These are phyloP conservation scores for Pseudopleuronectes americanus DNA, from an alignment of 2,797 vertebrate species.

Conservation along the genomic window DNA sequence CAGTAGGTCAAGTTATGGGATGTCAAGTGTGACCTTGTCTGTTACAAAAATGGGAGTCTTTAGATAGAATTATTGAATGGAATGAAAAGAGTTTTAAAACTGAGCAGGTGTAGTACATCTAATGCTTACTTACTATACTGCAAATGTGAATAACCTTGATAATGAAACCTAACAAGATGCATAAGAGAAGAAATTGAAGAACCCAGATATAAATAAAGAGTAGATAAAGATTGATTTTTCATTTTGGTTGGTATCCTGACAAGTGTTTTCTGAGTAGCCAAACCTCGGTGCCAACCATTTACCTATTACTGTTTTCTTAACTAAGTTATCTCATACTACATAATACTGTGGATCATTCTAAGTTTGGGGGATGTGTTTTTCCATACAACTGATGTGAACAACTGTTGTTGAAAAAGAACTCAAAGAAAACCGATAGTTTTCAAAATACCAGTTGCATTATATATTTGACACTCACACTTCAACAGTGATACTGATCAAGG, in stretches of 20 bases:
- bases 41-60: constrained; percentile 17
- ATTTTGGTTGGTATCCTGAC: background rate
- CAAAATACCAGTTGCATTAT: background rate
- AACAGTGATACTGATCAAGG: constrained; percentile 5
- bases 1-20: constrained; percentile 87
- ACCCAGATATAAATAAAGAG: background rate
- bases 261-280: background rate
- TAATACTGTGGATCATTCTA: too few relatives aligned
- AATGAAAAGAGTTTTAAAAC: background rate
- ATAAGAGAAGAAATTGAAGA: background rate
- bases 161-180: background rate
- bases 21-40: constrained; percentile 87
- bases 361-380: background rate
- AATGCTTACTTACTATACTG: background rate
- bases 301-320: constrained; percentile 2
- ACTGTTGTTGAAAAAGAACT: background rate
- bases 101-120: background rate
- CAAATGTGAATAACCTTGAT: background rate
- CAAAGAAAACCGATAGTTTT: background rate
- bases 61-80: constrained; percentile 3
- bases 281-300: background rate
- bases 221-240: background rate
- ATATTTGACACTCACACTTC: constrained; percentile 7
- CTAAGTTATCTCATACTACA: background rate
- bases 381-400: constrained; percentile 25